phyloP scores from a whole-genome alignment of 2,113 vertebrate genomes.

The Cyanoramphus novaezelandiae region DNA sequence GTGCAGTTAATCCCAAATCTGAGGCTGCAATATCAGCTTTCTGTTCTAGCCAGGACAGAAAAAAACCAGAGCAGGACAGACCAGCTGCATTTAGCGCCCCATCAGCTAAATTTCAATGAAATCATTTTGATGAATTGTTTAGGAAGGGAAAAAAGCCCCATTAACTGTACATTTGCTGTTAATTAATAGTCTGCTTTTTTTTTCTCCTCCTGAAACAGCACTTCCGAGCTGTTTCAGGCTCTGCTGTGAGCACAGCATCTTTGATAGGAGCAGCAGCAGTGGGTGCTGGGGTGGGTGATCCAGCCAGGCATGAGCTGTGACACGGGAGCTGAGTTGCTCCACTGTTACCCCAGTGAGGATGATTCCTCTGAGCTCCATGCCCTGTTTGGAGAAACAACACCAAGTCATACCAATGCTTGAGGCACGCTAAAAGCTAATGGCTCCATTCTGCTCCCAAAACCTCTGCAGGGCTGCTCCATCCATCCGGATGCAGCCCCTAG shows the following conservation, averaged over 20 bases:
- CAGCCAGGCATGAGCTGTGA: rapidly evolving
- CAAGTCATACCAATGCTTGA: rapidly evolving
- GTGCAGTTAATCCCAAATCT: neutral
- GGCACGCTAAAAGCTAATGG: neutral
- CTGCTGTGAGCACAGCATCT: neutral
- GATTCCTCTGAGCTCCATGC: neutral
- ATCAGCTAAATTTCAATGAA: constrained; percentile 68
- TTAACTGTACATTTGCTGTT: constrained; percentile 66
- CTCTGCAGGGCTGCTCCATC: neutral
- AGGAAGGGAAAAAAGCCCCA: constrained; percentile 43
- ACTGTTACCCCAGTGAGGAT: rapidly evolving
- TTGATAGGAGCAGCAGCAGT: neutral
- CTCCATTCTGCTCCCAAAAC: neutral
- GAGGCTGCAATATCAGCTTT: constrained; percentile 36
- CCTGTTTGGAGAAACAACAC: neutral
- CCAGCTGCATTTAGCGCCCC: constrained; percentile 60
- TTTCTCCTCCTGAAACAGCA: neutral
- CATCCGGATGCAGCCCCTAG: rapidly evolving
- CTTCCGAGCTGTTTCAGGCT: neutral
- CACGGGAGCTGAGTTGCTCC: neutral
- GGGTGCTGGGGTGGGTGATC: neutral
- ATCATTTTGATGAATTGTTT: constrained; percentile 67
- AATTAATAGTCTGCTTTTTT: constrained; percentile 66
- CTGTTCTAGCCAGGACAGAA: constrained; percentile 41
- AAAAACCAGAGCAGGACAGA: constrained; percentile 43